Conservation (phyloP, 2,113 vertebrate species). For the Seriola aureovittata region DNA sequence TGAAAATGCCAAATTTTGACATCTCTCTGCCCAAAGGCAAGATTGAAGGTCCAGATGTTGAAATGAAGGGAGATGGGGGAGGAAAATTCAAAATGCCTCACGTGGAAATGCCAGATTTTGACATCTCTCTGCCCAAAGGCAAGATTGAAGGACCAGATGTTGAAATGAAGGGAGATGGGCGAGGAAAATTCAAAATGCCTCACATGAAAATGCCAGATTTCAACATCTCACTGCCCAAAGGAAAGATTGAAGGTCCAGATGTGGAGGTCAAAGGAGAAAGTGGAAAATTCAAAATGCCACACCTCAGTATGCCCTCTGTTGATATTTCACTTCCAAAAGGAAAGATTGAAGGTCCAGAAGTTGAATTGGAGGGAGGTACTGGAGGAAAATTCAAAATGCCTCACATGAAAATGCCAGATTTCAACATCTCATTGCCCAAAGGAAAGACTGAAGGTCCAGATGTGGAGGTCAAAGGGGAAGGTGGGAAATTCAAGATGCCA, state of each 20-base stretch:
- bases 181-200: slow-evolving; percentile 52
- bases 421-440: slow-evolving; percentile 50
- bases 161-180: slow-evolving; percentile 28
- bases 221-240: slow-evolving; percentile 73
- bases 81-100: slow-evolving; percentile 39
- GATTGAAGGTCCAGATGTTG: slow-evolving; percentile 61
- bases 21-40: slow-evolving; percentile 35
- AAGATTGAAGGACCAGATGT: slow-evolving; percentile 40
- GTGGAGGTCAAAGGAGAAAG: slow-evolving; percentile 15
- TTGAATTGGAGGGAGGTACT: neutral
- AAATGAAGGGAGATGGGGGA: slow-evolving; percentile 49
- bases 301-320: slow-evolving; percentile 72
- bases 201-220: slow-evolving; percentile 64
- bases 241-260: slow-evolving; percentile 28
- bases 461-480: slow-evolving; percentile 60
- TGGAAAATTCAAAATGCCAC: slow-evolving; percentile 42
- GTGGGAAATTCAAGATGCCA: slow-evolving; percentile 34
- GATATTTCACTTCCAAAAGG: slow-evolving; percentile 71
- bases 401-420: neutral
- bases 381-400: slow-evolving; percentile 68
- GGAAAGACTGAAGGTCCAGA: slow-evolving; percentile 58
- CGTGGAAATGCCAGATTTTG: slow-evolving; percentile 24
- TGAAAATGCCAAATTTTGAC: slow-evolving; percentile 33
- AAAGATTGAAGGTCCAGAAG: slow-evolving; percentile 47
- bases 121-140: slow-evolving; percentile 47